Percentiles rank a stretch among this genome's conserved stretches.
Evolutionary conservation across 1,140 invertebrate species (phyloP).

Genomic region (Platyura marginata): DNA sequence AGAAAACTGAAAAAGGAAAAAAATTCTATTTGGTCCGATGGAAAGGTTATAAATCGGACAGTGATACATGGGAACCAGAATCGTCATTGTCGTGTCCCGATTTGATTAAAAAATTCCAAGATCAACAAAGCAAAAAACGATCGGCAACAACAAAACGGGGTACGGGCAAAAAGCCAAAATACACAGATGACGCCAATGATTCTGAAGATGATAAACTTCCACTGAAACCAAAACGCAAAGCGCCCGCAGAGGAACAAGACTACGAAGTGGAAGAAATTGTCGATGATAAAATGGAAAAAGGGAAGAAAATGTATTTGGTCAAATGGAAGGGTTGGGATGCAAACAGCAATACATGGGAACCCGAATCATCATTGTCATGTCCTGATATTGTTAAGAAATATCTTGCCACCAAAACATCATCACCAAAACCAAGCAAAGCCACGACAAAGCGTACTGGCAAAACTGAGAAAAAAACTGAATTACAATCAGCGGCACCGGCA

Average conservation of each 20-base stretch:
- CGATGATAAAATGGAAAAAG: not conserved
- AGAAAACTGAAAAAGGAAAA: not conserved
- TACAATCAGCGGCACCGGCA: no score
- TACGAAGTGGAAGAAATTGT: not conserved
- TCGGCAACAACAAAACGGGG: no score
- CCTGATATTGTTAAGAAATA: no score
- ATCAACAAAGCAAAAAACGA: no score
- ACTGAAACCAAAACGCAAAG: no score
- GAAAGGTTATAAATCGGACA: not conserved
- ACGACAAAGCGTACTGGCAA: not conserved
- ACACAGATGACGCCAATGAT: not conserved
- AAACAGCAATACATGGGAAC: not conserved
- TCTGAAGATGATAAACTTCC: not conserved
- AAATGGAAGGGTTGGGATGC: not conserved
- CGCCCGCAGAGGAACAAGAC: not conserved
- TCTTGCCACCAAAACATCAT: not conserved
- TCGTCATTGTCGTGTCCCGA: constrained; percentile 38
- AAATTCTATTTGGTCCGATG: not conserved
- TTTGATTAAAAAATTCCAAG: constrained; percentile 45
- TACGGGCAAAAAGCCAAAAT: no score
- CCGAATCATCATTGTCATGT: no score
- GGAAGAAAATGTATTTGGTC: not conserved
- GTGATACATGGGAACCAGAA: not conserved
- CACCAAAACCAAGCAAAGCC: not conserved
- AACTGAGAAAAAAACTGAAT: no score